Conservation (phyloP, 2,113 vertebrate genomes). For the Colius striatus region DNA sequence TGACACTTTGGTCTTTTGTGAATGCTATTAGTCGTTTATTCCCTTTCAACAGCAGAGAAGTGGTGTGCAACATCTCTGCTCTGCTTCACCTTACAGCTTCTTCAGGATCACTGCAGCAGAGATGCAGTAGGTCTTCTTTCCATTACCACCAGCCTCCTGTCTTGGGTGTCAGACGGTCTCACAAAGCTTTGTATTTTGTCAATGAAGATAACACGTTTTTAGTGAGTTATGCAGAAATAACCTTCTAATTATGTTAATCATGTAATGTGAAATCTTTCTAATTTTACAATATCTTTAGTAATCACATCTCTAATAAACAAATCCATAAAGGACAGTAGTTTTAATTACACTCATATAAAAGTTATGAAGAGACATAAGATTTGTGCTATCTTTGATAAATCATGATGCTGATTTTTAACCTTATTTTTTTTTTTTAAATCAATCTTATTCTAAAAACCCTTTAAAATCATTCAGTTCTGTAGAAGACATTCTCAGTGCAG, state of each 20-base stretch:
- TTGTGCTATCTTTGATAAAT: neutral
- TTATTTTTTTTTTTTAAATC: neutral
- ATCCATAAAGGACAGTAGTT: neutral
- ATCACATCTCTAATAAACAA: neutral
- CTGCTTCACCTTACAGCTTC: slow-evolving; percentile 9
- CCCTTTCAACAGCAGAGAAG: neutral
- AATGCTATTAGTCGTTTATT: slow-evolving; percentile 36
- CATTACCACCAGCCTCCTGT: neutral
- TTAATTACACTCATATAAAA: neutral
- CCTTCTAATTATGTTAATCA: neutral
- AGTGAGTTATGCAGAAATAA: neutral
- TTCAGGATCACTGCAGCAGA: neutral
- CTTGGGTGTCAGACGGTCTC: neutral
- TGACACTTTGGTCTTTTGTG: slow-evolving; percentile 39
- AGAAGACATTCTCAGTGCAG: neutral
- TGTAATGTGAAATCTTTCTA: neutral
- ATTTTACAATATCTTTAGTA: neutral
- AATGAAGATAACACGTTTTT: neutral
- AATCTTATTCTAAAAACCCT: neutral
- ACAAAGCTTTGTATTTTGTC: neutral
- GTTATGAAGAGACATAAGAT: neutral
- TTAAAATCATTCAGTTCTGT: neutral
- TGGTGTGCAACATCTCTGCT: neutral
- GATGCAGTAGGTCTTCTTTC: neutral
- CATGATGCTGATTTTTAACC: neutral